Evolutionary conservation across 2,797 vertebrate genomes (phyloP).

Genomic region (Thalassophryne amazonica): DNA sequence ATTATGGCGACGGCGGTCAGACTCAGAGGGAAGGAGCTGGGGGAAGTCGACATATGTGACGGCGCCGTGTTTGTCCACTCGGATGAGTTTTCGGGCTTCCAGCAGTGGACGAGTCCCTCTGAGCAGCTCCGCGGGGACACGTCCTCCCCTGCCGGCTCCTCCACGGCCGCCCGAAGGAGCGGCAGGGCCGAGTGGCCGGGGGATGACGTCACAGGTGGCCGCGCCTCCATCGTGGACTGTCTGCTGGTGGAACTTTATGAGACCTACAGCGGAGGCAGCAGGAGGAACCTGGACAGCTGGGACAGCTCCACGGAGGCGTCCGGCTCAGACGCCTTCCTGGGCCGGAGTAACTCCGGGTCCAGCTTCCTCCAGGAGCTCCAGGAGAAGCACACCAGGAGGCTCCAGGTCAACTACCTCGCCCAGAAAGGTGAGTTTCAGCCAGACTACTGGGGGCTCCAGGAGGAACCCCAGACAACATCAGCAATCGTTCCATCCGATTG

Average conservation of each 20-base stretch:
- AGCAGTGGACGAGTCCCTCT: constrained; percentile 48
- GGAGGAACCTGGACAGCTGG: constrained; percentile 77
- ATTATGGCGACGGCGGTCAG: constrained; percentile 57
- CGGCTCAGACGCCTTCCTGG: constrained; percentile 80
- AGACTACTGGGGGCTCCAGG: too few relatives aligned
- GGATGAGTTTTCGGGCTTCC: constrained; percentile 57
- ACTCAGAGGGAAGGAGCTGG: constrained; percentile 57
- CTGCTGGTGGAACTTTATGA: constrained; percentile 92
- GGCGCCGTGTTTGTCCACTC: constrained; percentile 53
- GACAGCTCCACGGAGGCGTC: constrained; percentile 92
- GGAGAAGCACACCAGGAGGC: constrained; percentile 81
- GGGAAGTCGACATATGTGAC: constrained; percentile 75
- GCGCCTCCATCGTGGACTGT: constrained; percentile 88
- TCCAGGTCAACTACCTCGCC: constrained; percentile 84
- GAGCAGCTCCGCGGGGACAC: constrained; percentile 13
- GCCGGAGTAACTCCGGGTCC: constrained; percentile 80
- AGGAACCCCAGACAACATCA: too few relatives aligned
- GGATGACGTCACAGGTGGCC: constrained; percentile 20
- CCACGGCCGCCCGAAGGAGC: background rate
- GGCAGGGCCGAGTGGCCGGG: background rate
- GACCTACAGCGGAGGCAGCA: constrained; percentile 69
- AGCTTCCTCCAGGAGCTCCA: constrained; percentile 86
- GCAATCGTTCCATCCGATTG: too few relatives aligned
- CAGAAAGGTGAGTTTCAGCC: constrained; percentile 91
- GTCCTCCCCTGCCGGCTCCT: background rate